Base-by-base conservation (phyloP, 1,140 invertebrate genomes). In the Apis cerana region DNA sequence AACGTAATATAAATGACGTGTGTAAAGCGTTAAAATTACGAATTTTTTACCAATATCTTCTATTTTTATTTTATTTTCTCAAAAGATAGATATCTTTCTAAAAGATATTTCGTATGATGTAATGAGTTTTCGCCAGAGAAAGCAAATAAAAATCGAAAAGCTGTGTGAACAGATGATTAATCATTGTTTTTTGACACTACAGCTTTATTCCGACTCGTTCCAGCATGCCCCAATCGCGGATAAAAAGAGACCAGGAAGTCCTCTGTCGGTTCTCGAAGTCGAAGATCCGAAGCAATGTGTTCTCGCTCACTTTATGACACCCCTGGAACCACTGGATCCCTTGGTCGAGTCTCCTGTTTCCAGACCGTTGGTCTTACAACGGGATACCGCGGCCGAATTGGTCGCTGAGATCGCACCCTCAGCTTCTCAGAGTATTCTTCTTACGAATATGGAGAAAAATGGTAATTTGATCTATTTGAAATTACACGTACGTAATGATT, bases 401-500 rank as follows among this genome's bases (percentile, higher is more conserved):
- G 91, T 98, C 9, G 96, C 95, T 21, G 97, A 98, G 90, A 96
- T 98, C 13, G 94, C 94, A 95, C 97, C 68, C 94, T 97, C 65
- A 95, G 97, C 86, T 95, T 92, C 93, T 9, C 93, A 94, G 85
- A 94, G 97, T 85, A 97, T 98, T 96, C 94, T 98, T 12, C 93
- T 98, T 52, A 96, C 97, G 52, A 98, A 98, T 90, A 97, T 98
- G 96, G 97, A 98, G 91, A 96, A 96, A 91, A 97, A 97, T 92
- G 95, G 97, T 97, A 94, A 82, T n/a, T 61, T 11, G 27, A 0
- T 19, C 3, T 56, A 15, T 2, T 17, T 17, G 1, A 17, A 56
- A 17, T 17, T 56, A 17, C 5, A 56, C n/a, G 5, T 59, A n/a
- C 33, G 10, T 52, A 13, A 12, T 61, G 12, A 8, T 23, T 61